These are phyloP conservation scores for Myiotriccus ornatus DNA, from an alignment of 2,797 vertebrate species.

Conservation along the genomic window DNA sequence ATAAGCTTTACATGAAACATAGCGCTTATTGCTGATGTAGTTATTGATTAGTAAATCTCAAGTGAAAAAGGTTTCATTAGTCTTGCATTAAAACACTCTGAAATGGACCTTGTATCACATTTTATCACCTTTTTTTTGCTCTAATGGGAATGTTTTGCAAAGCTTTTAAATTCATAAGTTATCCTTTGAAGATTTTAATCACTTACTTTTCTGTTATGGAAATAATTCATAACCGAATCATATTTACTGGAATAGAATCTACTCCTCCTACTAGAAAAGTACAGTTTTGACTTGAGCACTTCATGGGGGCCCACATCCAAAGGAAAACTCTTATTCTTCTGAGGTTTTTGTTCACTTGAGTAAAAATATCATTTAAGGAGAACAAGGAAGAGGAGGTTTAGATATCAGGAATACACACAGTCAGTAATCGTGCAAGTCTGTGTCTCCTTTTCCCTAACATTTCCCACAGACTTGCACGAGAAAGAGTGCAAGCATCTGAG, in stretches of 20 bases:
- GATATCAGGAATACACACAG: neutral
- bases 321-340: neutral
- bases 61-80: constrained; percentile 25
- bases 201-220: constrained; percentile 17
- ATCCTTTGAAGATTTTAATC: constrained; percentile 26
- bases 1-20: constrained; percentile 21
- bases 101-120: constrained; percentile 13
- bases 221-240: constrained; percentile 35
- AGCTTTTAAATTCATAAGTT: constrained; percentile 28
- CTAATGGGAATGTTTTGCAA: constrained; percentile 21
- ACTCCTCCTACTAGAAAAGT: neutral
- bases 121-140: constrained; percentile 19
- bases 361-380: neutral
- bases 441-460: neutral
- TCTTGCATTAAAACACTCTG: constrained; percentile 3
- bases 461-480: neutral
- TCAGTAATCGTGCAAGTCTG: neutral
- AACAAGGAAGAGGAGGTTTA: neutral
- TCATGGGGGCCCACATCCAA: neutral
- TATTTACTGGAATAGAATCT: neutral
- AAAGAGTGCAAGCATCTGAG: neutral
- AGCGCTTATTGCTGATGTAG: constrained; percentile 18
- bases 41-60: constrained; percentile 19
- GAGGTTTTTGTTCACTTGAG: neutral
- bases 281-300: neutral